Evolutionary conservation across 1,140 invertebrate species (phyloP), one percentile per base, ranked within the genome.

Genomic region (Spodoptera litura): DNA sequence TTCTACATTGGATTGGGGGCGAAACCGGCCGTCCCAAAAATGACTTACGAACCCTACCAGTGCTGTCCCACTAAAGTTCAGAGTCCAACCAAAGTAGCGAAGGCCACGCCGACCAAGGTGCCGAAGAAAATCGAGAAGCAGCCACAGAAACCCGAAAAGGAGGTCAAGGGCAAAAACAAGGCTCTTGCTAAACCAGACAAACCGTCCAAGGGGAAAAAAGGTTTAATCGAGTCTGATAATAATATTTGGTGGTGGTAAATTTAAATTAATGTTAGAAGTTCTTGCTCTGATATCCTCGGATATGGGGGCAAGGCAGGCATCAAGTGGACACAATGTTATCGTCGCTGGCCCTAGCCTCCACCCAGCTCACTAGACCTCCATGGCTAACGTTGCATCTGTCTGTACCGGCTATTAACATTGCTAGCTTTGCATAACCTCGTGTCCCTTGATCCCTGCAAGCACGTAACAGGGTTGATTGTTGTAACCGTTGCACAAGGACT

Each of bases 1-100:
- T 98, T 98, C 97, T 97, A 97, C 97, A 97, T 98, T 96, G 97
- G 97, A 96, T 96, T 98, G 96, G 97, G 97, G 95, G 97, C 97
- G 95, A 97, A 97, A 96, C 96, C 97, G 95, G 96, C 94, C 91
- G 96, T 96, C 95, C 97, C 97, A 94, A 96, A 96, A 95, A 96
- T 96, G 95, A 96, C 96, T 92, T 97, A 97, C 95, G 97, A 97
- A 96, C 97, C 97, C 88, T 98, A 97, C 96, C 97, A 98, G 95
- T 98, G 97, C 96, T 98, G 97, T 96, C 97, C 97, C 92, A 97
- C 97, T 94, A 97, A 97, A 96, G 96, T 96, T 93, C 96, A 96
- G 86, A 96, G 95, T 85, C 95, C 95, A 76, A 96, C 96, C 87
- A 97, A 97, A 95, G 95, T 97, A 87, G 96, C 96, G 87, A 97